Conservation (phyloP, 2,797 vertebrate genomes). For the Cyclura pinguis region DNA sequence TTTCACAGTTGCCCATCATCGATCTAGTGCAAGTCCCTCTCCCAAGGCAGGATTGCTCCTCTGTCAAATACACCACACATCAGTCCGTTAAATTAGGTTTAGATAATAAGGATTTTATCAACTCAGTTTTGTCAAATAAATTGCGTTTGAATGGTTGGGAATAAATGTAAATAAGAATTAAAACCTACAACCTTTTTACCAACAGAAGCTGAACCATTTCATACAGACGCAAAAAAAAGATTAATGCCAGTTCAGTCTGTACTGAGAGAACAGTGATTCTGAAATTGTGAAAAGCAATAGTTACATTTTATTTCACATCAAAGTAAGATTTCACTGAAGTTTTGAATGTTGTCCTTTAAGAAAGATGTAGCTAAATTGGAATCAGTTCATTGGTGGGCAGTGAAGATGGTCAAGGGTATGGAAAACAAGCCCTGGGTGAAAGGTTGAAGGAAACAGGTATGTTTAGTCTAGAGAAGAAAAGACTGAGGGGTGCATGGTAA, state of each 20-base stretch:
- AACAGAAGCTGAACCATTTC: background rate
- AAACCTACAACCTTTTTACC: background rate
- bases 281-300: background rate
- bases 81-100: background rate
- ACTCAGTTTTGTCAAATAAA: background rate
- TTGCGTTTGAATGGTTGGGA: too few relatives aligned
- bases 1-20: too few relatives aligned
- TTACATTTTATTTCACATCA: too few relatives aligned
- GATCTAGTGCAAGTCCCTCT: background rate
- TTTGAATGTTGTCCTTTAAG: background rate
- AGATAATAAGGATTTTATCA: background rate
- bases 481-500: too few relatives aligned
- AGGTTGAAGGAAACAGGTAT: background rate
- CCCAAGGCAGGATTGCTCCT: background rate
- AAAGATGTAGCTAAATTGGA: background rate
- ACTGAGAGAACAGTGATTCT: background rate
- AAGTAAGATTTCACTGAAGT: background rate
- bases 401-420: background rate
- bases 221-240: background rate
- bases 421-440: background rate
- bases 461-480: background rate
- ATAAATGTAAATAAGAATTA: background rate
- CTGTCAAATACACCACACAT: background rate
- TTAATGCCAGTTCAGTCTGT: background rate
- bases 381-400: too few relatives aligned